phyloP scores from a whole-genome alignment of 2,888 invertebrate genomes.

The Arrhopalites spinosus region DNA sequence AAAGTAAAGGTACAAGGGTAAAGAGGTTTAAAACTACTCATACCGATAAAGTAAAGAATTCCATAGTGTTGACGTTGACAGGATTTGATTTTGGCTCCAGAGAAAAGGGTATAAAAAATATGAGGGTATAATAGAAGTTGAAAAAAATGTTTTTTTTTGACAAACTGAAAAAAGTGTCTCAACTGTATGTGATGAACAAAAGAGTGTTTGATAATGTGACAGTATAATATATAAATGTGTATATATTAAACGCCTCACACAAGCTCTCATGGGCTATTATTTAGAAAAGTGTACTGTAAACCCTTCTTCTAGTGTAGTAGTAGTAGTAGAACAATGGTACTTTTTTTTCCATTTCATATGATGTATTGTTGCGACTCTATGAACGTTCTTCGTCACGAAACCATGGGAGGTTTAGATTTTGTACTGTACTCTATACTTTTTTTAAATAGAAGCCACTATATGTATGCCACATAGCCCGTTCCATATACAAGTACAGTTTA shows the following conservation, averaged over 20 bases:
- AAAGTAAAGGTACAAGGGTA: too few relatives aligned
- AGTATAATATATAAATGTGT: background rate
- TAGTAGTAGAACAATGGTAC: background rate
- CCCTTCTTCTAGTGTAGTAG: background rate
- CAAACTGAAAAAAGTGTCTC: background rate
- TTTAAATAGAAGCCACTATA: constrained; percentile 1
- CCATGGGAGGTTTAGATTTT: too few relatives aligned
- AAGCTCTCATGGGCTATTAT: too few relatives aligned
- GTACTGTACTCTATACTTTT: background rate
- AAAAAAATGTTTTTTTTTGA: background rate
- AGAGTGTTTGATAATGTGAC: background rate
- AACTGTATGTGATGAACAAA: background rate
- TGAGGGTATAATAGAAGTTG: background rate
- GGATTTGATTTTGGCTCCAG: constrained; percentile 7
- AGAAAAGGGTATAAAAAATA: background rate
- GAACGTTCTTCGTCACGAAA: background rate
- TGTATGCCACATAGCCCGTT: background rate
- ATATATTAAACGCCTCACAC: background rate
- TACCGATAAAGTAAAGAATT: too few relatives aligned
- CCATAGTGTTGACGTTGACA: background rate
- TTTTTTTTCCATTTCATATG: background rate
- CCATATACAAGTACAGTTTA: background rate
- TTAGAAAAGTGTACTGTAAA: background rate
- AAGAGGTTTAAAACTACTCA: too few relatives aligned
- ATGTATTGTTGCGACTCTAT: background rate